Evolutionary conservation across 2,888 invertebrate species (phyloP).

Genomic region (Pinctada fucata): DNA sequence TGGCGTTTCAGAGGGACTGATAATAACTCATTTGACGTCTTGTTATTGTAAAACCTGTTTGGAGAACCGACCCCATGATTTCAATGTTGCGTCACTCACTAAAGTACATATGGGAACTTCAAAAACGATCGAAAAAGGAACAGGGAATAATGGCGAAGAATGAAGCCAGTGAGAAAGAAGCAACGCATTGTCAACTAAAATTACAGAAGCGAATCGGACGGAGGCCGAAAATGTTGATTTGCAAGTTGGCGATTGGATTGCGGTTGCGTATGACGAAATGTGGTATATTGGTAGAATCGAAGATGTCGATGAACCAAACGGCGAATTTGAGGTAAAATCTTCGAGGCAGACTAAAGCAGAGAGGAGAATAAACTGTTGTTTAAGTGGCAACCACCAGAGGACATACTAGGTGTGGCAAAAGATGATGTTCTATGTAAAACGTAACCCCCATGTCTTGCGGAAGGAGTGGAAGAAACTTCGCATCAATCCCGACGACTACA

Average conservation of each 20-base stretch:
- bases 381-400: not conserved
- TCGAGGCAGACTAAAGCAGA: not conserved
- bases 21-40: constrained; percentile 10
- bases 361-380: constrained; percentile 7
- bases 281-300: constrained; percentile 9
- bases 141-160: too few species aligned
- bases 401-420: constrained; percentile 2
- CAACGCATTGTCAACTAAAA: not conserved
- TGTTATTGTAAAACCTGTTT: constrained; percentile 12
- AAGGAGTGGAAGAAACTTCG: constrained; percentile 10
- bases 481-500: constrained; percentile 3
- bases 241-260: not conserved
- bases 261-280: not conserved
- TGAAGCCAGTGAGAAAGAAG: too few species aligned
- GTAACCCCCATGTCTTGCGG: not conserved
- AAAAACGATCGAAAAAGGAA: not conserved
- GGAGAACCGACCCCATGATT: not conserved
- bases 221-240: constrained; percentile 1
- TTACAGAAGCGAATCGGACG: not conserved
- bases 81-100: not conserved
- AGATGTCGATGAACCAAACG: constrained; percentile 8
- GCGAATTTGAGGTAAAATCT: constrained; percentile 17
- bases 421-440: constrained; percentile 1
- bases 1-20: constrained; percentile 1
- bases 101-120: not conserved